These are phyloP conservation scores for Bolinopsis microptera DNA, from an alignment of 37 sponge, comb jelly and placozoan genomes.

Conservation along the genomic window DNA sequence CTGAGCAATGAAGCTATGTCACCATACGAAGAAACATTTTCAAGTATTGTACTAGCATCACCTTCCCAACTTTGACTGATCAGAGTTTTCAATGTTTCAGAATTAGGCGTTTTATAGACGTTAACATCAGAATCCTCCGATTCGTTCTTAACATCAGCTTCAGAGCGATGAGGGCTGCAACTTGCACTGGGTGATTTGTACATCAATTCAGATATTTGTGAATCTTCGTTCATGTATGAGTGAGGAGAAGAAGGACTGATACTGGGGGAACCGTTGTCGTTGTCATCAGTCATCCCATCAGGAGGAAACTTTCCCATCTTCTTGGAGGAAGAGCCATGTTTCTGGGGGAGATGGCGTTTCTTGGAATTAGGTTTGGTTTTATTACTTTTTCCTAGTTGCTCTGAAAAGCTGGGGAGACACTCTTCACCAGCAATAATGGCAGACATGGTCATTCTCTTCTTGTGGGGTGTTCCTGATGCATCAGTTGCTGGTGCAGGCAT, in stretches of 20 bases:
- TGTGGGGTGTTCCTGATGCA: conserved; percentile 35
- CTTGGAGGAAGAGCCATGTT: conserved; percentile 56
- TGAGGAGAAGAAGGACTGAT: conserved; percentile 46
- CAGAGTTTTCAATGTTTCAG: conserved; percentile 27
- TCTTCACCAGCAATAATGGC: conserved; percentile 55
- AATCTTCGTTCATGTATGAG: conserved; percentile 54
- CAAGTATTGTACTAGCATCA: not conserved
- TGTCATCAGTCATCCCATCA: conserved; percentile 34
- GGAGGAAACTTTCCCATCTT: conserved; percentile 53
- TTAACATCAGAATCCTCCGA: conserved; percentile 44
- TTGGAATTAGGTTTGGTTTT: conserved; percentile 1
- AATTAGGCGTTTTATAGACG: conserved; percentile 24
- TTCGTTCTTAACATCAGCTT: conserved; percentile 47
- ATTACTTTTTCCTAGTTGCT: not conserved
- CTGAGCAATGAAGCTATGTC: conserved; percentile 57
- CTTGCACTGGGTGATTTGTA: conserved; percentile 29
- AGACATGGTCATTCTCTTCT: conserved; percentile 61
- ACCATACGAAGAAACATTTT: conserved; percentile 57
- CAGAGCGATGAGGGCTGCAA: conserved; percentile 57
- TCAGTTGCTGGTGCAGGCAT: conserved; percentile 11
- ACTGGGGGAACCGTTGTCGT: conserved; percentile 48
- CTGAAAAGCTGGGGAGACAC: conserved; percentile 1
- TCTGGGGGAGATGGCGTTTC: conserved; percentile 19
- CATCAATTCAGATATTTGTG: conserved; percentile 20
- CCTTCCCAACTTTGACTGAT: conserved; percentile 57